Percentiles rank a stretch among this genome's conserved stretches.
Evolutionary conservation across 2,888 invertebrate species (phyloP).

Genomic region (Blastobasis lacticolella): DNA sequence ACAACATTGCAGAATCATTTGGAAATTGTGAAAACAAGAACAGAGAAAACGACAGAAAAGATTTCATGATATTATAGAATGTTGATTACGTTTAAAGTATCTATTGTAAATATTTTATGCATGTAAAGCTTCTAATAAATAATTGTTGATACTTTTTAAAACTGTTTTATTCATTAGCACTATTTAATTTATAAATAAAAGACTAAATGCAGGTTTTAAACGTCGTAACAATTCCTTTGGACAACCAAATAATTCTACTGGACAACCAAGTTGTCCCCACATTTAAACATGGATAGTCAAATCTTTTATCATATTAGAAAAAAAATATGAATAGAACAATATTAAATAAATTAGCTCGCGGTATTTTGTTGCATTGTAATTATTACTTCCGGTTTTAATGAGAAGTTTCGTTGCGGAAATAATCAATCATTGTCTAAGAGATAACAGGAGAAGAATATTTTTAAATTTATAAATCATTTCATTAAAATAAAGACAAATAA

Average conservation of each 20-base stretch:
- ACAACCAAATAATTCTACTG: not conserved
- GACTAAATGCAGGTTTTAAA: not conserved
- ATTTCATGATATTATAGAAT: not conserved
- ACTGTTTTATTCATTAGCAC: not conserved
- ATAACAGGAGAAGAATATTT: not conserved
- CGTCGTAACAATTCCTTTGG: not conserved
- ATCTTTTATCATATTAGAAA: not conserved
- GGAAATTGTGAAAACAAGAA: slow-evolving; percentile 3
- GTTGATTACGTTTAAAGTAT: not conserved
- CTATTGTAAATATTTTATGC: not conserved
- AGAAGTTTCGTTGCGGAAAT: not conserved
- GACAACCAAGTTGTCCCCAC: not conserved
- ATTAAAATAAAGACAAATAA: not conserved
- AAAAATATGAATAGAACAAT: not conserved
- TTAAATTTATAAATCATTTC: not conserved
- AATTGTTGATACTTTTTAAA: not conserved
- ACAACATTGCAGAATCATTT: slow-evolving; percentile 1
- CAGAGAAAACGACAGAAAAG: not conserved
- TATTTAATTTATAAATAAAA: not conserved
- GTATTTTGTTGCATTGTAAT: not conserved
- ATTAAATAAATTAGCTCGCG: not conserved
- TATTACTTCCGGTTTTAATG: not conserved
- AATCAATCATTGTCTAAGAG: not conserved
- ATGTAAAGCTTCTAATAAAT: not conserved
- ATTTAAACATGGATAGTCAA: not conserved